phyloP scores from a whole-genome alignment of 2,113 vertebrate species.

The Pomatorhinus ruficollis region DNA sequence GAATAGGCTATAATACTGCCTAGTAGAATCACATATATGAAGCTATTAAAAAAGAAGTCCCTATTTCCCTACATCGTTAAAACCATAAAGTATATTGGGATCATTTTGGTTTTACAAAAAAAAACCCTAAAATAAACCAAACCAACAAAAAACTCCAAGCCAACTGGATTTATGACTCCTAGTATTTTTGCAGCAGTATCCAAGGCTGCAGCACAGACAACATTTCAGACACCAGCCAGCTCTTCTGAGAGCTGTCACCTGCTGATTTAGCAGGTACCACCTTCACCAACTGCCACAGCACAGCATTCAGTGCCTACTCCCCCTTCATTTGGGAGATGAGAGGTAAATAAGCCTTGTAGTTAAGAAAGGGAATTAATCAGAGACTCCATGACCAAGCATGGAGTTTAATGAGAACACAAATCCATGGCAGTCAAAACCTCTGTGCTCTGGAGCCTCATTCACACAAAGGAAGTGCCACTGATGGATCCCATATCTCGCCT shows the following conservation, averaged over 20 bases:
- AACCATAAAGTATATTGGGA: not conserved
- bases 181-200: not conserved
- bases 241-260: not conserved
- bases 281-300: not conserved
- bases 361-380: not conserved
- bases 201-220: not conserved
- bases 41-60: not conserved
- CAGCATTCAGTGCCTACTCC: not conserved
- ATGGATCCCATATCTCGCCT: fast-evolving
- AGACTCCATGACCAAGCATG: not conserved
- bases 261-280: not conserved
- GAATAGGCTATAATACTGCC: not conserved
- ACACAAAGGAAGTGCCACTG: not conserved
- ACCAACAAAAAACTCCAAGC: not conserved
- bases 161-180: not conserved
- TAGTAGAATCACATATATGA: not conserved
- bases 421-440: not conserved
- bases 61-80: not conserved
- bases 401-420: not conserved
- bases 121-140: not conserved
- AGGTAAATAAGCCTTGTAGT: not conserved
- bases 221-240: not conserved
- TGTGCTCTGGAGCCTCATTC: not conserved
- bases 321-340: not conserved
- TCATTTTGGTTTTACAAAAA: not conserved